Conservation (phyloP, 2,888 invertebrate genomes). For the Alsophila aescularia region DNA sequence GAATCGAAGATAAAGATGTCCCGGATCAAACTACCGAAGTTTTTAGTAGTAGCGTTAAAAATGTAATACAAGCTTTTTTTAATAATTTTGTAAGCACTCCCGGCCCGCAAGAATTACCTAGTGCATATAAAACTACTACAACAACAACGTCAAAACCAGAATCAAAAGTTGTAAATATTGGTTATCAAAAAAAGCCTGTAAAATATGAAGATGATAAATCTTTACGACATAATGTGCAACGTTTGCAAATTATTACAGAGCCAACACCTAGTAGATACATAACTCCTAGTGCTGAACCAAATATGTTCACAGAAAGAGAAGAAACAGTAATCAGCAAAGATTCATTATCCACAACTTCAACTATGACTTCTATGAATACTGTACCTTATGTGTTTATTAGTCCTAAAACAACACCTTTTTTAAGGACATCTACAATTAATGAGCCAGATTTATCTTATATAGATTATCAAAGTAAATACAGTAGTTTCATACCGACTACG, state of each 20-base stretch:
- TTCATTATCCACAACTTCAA: conserved; percentile 53
- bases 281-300: conserved; percentile 34
- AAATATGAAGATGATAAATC: conserved; percentile 67
- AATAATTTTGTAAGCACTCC: conserved; percentile 59
- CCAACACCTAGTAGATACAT: conserved; percentile 48
- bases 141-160: conserved; percentile 38
- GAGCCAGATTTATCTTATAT: conserved; percentile 45
- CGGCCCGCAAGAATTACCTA: conserved; percentile 41
- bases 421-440: conserved; percentile 52
- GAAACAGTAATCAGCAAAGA: conserved; percentile 44
- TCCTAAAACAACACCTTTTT: conserved; percentile 49
- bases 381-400: conserved; percentile 44
- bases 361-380: conserved; percentile 51
- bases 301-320: neutral
- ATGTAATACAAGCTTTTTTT: conserved; percentile 71
- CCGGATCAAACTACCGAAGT: conserved; percentile 75
- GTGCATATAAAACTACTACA: conserved; percentile 46
- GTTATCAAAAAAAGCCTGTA: conserved; percentile 64
- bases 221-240: conserved; percentile 56
- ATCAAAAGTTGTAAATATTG: conserved; percentile 69
- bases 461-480: conserved; percentile 64
- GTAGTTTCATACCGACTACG: conserved; percentile 52
- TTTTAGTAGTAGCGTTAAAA: conserved; percentile 69
- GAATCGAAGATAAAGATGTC: conserved; percentile 64
- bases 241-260: conserved; percentile 70